Evolutionary conservation across 2,113 vertebrate genomes (phyloP).

Genomic region (Phodopus roborovskii): DNA sequence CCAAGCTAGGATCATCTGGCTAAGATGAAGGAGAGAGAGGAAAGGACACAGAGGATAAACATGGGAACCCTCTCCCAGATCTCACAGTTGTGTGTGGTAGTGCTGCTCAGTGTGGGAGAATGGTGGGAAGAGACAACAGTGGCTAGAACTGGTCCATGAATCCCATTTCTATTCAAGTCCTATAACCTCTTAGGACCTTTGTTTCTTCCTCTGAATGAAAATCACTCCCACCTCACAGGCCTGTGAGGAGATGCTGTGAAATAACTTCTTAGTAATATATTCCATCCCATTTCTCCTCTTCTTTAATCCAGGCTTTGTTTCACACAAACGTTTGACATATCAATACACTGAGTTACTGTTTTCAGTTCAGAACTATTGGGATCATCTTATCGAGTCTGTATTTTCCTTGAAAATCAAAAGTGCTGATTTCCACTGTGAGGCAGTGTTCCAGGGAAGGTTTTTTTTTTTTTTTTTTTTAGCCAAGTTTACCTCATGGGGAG

Average conservation of each 20-base stretch:
- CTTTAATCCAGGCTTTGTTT: neutral
- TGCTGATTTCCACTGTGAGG: neutral
- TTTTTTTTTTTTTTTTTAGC: neutral
- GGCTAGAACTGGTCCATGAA: no score
- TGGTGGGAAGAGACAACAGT: neutral
- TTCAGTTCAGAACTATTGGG: neutral
- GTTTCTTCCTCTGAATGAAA: neutral
- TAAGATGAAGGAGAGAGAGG: neutral
- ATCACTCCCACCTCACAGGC: neutral
- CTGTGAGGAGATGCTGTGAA: neutral
- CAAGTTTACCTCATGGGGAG: slow-evolving; percentile 54
- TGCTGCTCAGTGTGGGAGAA: neutral
- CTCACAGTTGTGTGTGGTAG: neutral
- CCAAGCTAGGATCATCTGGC: neutral
- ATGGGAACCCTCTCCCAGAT: neutral
- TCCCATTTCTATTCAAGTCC: neutral
- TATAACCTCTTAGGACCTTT: neutral
- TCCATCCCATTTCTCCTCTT: neutral
- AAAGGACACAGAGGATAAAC: neutral
- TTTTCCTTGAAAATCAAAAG: slow-evolving; percentile 8
- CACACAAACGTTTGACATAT: slow-evolving; percentile 6
- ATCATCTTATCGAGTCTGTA: neutral
- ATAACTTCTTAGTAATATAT: neutral
- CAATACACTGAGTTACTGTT: neutral
- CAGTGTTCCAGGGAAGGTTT: neutral